phyloP scores from a whole-genome alignment of 2,113 vertebrate genomes.

The Microcebus murinus region DNA sequence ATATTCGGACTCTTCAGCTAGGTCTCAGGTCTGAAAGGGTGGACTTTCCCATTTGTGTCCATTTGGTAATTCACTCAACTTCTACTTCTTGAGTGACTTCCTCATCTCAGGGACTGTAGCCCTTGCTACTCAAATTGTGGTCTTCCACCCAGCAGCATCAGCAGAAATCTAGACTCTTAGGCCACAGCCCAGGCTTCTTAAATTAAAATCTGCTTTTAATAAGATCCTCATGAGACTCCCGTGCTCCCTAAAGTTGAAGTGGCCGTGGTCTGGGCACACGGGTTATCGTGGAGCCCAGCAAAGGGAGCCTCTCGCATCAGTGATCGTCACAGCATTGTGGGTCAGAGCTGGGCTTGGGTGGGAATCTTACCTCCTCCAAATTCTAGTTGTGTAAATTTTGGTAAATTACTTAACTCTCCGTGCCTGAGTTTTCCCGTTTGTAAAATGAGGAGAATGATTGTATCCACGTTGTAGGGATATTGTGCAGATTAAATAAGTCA shows the following conservation, averaged over 20 bases:
- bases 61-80: not conserved
- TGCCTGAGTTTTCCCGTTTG: not conserved
- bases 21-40: not conserved
- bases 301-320: not conserved
- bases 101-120: not conserved
- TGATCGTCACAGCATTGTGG: not conserved
- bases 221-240: not conserved
- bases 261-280: no score
- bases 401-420: not conserved
- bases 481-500: not conserved
- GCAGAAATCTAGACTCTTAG: not conserved
- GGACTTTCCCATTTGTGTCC: not conserved
- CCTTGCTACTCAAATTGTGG: not conserved
- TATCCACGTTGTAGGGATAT: not conserved
- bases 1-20: not conserved
- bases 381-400: not conserved
- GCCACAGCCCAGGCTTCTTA: not conserved
- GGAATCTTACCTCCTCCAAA: not conserved
- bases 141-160: not conserved
- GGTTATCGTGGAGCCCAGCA: not conserved
- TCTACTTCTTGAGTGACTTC: not conserved
- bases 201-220: not conserved
- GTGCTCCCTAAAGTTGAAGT: not conserved
- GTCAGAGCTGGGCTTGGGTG: not conserved
- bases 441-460: not conserved